Conservation (phyloP, 2,797 vertebrate genomes). For the Kryptopterus vitreolus region DNA sequence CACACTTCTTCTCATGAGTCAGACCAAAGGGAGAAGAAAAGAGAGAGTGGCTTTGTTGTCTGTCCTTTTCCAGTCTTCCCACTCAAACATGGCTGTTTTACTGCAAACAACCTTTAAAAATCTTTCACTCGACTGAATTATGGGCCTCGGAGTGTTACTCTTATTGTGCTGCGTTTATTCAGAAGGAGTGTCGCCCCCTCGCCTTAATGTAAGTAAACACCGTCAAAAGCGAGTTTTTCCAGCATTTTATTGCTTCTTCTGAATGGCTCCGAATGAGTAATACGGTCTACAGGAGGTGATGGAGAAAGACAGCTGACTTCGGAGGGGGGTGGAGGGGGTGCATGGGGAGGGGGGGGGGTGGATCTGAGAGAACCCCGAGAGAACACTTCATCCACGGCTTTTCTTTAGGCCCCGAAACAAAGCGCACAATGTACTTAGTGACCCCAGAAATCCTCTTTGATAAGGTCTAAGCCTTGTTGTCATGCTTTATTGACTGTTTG, state of each 20-base stretch:
- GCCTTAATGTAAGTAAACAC: constrained; percentile 45
- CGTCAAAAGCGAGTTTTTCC: constrained; percentile 39
- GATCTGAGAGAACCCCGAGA: constrained; percentile 33
- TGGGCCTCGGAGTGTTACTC: constrained; percentile 16
- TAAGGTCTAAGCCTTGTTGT: constrained; percentile 62
- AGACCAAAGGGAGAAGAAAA: neutral
- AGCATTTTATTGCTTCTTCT: constrained; percentile 32
- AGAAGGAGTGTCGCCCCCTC: constrained; percentile 33
- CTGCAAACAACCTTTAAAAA: constrained; percentile 35
- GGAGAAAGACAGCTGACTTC: constrained; percentile 51
- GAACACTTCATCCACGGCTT: constrained; percentile 71
- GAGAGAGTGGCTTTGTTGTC: constrained; percentile 23
- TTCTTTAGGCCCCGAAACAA: constrained; percentile 68
- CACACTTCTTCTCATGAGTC: neutral
- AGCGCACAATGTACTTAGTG: constrained; percentile 69
- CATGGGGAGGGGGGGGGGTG: constrained; percentile 44
- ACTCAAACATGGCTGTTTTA: constrained; percentile 37
- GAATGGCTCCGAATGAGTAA: constrained; percentile 41
- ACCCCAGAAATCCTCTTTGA: constrained; percentile 69
- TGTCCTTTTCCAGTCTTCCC: constrained; percentile 23
- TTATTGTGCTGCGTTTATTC: constrained; percentile 26
- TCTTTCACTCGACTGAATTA: constrained; percentile 33
- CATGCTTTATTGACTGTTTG: constrained; percentile 68
- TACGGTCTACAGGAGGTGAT: constrained; percentile 42
- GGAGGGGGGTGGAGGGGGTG: constrained; percentile 46